Base-by-base conservation (phyloP, 1,140 invertebrate genomes). In the Temnothorax longispinosus region DNA sequence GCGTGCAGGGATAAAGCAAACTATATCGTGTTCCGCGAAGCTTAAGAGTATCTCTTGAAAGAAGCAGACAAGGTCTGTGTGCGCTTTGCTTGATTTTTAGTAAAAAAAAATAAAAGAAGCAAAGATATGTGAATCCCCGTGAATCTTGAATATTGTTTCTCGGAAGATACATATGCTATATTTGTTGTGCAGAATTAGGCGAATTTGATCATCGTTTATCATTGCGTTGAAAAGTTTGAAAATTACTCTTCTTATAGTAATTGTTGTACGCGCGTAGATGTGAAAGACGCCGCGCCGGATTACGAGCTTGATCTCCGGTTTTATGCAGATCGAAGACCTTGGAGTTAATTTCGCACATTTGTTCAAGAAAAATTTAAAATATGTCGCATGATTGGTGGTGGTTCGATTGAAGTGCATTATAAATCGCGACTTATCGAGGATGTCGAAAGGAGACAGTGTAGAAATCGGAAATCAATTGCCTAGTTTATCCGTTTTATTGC, bases 381-480 rank as follows among this genome's bases (percentile, higher is more conserved):
- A 27, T 60, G 32, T n/a, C 27, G 27, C 15, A 8, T 67, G 8
- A 21, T 38, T 35, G 27, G 52, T 64, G 11, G 35, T n/a, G 8
- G 6, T 38, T 65, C 32, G 2, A 44, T 74, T 52, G 3, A 35
- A 4, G 27, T 47, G 50, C 32, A 41, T 54, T 69, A 65, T 41
- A 56, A 81, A 47, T 21, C 32, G 0, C 18, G 65, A 11, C 1
- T 47, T 27, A 21, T 44, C 27, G 27, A 58, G 41, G 2, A 21
- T n/a, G 50, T 71, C 21, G 47, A 41, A 21, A 41, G 32, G 0
- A n/a, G 35, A 0, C 1, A 15, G 8, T 32, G 18, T 4, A 6
- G 32, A 35, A 11, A 74, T 60, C 13, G 11, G 27, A 21, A 82
- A 82, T 82, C 67, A 82, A 82, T 72, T 27, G 41, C 18, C 10